Base-by-base conservation (phyloP, 1,140 invertebrate species). In the Xylocopa sonorina region DNA sequence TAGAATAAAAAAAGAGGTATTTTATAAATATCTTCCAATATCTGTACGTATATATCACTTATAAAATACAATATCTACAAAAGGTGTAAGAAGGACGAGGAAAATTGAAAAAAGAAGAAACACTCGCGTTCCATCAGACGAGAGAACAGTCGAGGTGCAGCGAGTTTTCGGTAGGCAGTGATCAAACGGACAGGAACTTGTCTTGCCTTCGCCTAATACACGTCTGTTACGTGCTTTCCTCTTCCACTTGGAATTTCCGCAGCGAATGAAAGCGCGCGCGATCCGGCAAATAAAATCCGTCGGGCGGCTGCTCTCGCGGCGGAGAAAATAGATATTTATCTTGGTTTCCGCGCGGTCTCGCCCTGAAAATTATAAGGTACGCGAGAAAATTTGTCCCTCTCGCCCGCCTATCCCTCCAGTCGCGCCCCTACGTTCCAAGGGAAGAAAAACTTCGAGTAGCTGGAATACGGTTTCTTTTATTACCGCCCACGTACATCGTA, bases 341-440 rank as follows among this genome's bases (percentile, higher is more conserved):
- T 81, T 69, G 79, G 72, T 81, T 83, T 53, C 29, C 72, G 60
- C 64, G 38, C 38, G 69, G 81, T 55, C 66, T 58, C 81, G 29
- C 46, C 64, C 48, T 71, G 69, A 50, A 67, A 83, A 72, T 83
- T 82, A 78, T 83, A 58, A 71, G 55, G 43, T 55, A 73, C 74
- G 75, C 74, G 80, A 78, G 82, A 67, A 82, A 82, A 83, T 83
- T 83, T 78, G 62, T 82, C 78, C 82, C 43, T 21, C 58, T 53
- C 66, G n/a, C n/a, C n/a, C n/a, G n/a, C n/a, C n/a, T n/a, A n/a
- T n/a, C n/a, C n/a, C n/a, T n/a, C n/a, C n/a, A n/a, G n/a, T n/a
- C n/a, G 66, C 73, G 51, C 77, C 58, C 53, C 46, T 51, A 14
- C 32, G 57, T 80, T 75, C 50, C 64, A 27, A 27, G 24, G 9